A percentile compares a stretch with the other conserved stretches of the same genome.
These are phyloP conservation scores for Trichonephila inaurata DNA, from an alignment of 1,140 invertebrate species.

Conservation along the genomic window DNA sequence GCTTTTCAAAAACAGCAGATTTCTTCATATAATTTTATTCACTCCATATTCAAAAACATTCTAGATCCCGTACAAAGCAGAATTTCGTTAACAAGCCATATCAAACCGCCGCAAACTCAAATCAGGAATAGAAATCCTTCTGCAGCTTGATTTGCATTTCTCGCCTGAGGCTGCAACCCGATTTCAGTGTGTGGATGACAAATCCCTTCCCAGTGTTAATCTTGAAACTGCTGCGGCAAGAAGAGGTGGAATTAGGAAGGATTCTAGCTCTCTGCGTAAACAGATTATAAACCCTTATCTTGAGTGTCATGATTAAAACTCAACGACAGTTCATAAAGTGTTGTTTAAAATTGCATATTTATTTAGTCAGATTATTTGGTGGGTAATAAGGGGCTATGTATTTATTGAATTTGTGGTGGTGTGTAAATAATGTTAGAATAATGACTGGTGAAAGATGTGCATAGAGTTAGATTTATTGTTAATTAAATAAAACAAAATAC, in stretches of 20 bases:
- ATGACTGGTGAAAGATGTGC: too few relatives aligned
- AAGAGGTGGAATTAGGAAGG: conserved; percentile 21
- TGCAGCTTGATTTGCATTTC: conserved; percentile 23
- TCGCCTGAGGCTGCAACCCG: neutral
- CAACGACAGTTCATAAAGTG: conserved; percentile 42
- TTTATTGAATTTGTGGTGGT: neutral
- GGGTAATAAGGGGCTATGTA: neutral
- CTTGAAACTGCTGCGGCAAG: conserved; percentile 11
- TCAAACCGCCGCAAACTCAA: neutral
- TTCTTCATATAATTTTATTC: neutral
- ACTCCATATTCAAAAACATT: neutral
- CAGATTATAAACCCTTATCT: conserved; percentile 60
- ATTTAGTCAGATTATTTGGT: conserved; percentile 46
- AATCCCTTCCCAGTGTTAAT: conserved; percentile 56
- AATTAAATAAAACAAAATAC: too few relatives aligned
- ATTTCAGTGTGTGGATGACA: conserved; percentile 18
- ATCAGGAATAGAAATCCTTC: neutral
- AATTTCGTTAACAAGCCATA: neutral
- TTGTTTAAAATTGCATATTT: conserved; percentile 58
- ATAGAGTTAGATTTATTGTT: too few relatives aligned
- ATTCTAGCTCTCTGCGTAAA: conserved; percentile 31
- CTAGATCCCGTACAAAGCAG: neutral
- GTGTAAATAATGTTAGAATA: neutral
- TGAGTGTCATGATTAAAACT: conserved; percentile 52
- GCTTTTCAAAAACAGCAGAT: too few relatives aligned